Conservation (phyloP, 2,113 vertebrate genomes). For the Lates calcarifer region DNA sequence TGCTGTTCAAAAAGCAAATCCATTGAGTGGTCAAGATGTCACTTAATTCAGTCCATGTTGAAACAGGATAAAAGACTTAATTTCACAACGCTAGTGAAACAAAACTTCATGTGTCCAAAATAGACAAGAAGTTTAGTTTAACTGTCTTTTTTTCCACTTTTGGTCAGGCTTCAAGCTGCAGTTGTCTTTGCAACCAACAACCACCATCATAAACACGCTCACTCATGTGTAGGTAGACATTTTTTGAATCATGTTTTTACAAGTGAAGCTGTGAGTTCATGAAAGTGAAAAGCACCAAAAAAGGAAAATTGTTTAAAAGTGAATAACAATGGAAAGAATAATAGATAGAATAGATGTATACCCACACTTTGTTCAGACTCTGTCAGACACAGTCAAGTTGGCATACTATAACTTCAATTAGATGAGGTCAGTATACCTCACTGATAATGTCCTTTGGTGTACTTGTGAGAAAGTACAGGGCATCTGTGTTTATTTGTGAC, state of each 20-base stretch:
- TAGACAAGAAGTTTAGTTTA: neutral
- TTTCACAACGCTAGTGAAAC: neutral
- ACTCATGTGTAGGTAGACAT: neutral
- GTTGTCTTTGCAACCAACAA: neutral
- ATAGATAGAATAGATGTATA: neutral
- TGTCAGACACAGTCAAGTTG: neutral
- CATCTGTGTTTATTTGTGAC: slow-evolving; percentile 7
- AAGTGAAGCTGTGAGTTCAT: neutral
- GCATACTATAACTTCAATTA: neutral
- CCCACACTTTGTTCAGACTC: neutral
- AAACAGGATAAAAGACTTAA: neutral
- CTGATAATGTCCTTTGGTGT: neutral
- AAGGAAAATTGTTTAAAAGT: neutral
- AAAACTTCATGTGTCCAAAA: neutral
- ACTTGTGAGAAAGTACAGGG: neutral
- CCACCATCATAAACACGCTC: neutral
- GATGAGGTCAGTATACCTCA: slow-evolving; percentile 8
- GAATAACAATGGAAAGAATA: neutral
- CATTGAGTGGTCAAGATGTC: slow-evolving; percentile 43
- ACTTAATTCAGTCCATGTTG: slow-evolving; percentile 6
- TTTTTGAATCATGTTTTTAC: neutral
- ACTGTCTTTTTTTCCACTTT: neutral
- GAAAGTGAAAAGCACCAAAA: neutral
- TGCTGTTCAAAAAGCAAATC: slow-evolving; percentile 30
- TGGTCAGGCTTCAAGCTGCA: neutral